Evolutionary conservation across 2,113 vertebrate species (phyloP).

Genomic region (Trogon surrucura): DNA sequence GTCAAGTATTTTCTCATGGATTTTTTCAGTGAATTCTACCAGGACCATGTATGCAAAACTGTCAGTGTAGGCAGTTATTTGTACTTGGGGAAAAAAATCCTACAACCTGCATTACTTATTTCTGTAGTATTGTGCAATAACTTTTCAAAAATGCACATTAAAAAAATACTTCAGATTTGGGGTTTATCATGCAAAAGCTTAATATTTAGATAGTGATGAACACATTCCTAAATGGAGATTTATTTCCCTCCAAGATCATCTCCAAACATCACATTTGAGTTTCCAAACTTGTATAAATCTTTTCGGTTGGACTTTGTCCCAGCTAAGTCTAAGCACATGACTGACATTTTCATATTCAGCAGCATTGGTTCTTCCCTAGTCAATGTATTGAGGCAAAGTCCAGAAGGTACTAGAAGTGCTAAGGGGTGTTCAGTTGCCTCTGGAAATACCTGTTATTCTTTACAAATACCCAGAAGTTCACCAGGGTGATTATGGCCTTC

Average conservation of each 20-base stretch:
- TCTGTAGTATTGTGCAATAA: neutral
- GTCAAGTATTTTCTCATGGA: neutral
- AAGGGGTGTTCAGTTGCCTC: neutral
- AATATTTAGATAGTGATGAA: neutral
- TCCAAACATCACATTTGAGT: neutral
- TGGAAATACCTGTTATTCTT: neutral
- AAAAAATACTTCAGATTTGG: neutral
- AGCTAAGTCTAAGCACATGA: neutral
- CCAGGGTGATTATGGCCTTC: no score
- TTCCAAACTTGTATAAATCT: neutral
- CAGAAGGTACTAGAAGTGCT: neutral
- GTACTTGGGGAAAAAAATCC: neutral
- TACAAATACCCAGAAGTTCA: neutral
- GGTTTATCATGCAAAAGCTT: neutral
- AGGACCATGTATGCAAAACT: neutral
- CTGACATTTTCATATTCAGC: neutral
- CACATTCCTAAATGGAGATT: neutral
- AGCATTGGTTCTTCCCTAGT: neutral
- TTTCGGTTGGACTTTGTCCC: neutral
- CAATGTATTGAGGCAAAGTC: neutral
- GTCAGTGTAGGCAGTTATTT: neutral
- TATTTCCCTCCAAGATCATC: neutral
- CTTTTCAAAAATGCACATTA: neutral
- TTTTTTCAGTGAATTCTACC: neutral
- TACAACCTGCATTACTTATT: neutral